Conservation (phyloP, 2,888 invertebrate species). For the Andrena camellia region DNA sequence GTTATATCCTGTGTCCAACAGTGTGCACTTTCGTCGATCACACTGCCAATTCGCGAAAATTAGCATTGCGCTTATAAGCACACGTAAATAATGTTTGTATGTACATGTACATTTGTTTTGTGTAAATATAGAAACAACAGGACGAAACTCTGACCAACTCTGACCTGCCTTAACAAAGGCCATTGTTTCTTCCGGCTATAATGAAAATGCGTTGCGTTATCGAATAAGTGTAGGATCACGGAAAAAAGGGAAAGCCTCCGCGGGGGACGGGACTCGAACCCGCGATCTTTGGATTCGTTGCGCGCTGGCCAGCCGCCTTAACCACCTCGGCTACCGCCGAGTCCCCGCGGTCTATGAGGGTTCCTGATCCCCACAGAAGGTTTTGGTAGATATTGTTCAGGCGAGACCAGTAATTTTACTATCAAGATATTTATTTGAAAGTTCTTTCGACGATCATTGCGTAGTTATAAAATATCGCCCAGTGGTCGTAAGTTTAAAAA, state of each 20-base stretch:
- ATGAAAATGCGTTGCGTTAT: neutral
- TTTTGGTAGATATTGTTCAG: neutral
- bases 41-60: neutral
- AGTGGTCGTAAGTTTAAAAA: slow-evolving; percentile 15
- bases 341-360: too few relatives aligned
- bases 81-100: slow-evolving; percentile 12
- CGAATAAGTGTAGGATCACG: too few relatives aligned
- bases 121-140: slow-evolving; percentile 35
- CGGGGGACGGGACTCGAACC: too few relatives aligned
- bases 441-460: slow-evolving; percentile 41
- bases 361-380: too few relatives aligned
- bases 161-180: neutral
- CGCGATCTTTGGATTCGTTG: too few relatives aligned
- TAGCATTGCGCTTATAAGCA: neutral
- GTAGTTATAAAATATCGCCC: slow-evolving; percentile 58
- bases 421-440: slow-evolving; percentile 67
- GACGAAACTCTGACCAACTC: slow-evolving; percentile 4
- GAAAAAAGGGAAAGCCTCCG: too few relatives aligned
- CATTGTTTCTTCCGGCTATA: neutral
- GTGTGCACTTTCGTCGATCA: neutral
- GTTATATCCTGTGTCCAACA: neutral
- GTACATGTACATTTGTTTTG: slow-evolving; percentile 2
- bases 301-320: too few relatives aligned
- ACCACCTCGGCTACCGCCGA: too few relatives aligned
- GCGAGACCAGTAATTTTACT: slow-evolving; percentile 5